phyloP scores from a whole-genome alignment of 2,888 invertebrate species.

The Trilocha varians region DNA sequence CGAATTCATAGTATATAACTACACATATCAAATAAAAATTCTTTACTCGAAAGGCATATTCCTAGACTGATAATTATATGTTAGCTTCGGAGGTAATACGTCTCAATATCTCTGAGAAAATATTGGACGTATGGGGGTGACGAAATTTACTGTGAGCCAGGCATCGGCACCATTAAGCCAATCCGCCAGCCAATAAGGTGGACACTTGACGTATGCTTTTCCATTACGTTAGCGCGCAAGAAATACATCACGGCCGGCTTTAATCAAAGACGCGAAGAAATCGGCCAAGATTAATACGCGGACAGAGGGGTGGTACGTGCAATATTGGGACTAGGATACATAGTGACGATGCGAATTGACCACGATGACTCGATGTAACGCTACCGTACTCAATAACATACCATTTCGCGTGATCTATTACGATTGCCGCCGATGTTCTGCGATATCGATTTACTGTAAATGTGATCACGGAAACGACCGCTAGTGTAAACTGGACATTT shows the following conservation, averaged over 20 bases:
- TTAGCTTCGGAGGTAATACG: background rate
- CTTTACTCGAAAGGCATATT: too few relatives aligned
- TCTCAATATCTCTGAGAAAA: slow-evolving; percentile 6
- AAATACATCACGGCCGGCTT: slow-evolving; percentile 65
- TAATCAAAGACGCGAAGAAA: slow-evolving; percentile 67
- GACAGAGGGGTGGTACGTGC: slow-evolving; percentile 41
- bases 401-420: background rate
- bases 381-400: background rate
- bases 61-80: background rate
- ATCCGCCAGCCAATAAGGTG: slow-evolving; percentile 65
- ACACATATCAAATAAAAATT: background rate
- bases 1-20: background rate
- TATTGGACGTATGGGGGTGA: slow-evolving; percentile 24
- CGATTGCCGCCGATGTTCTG: background rate
- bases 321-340: slow-evolving; percentile 37
- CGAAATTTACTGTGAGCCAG: slow-evolving; percentile 43
- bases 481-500: background rate
- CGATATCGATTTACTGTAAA: background rate
- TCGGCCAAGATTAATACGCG: slow-evolving; percentile 61
- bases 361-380: slow-evolving; percentile 21
- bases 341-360: slow-evolving; percentile 36
- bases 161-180: slow-evolving; percentile 58
- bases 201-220: slow-evolving; percentile 70
- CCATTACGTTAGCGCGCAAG: slow-evolving; percentile 67
- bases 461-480: background rate